A percentile compares a stretch with the other conserved stretches of the same genome.
Evolutionary conservation across 2,888 invertebrate genomes (phyloP).

Genomic region (Eulithis testata): DNA sequence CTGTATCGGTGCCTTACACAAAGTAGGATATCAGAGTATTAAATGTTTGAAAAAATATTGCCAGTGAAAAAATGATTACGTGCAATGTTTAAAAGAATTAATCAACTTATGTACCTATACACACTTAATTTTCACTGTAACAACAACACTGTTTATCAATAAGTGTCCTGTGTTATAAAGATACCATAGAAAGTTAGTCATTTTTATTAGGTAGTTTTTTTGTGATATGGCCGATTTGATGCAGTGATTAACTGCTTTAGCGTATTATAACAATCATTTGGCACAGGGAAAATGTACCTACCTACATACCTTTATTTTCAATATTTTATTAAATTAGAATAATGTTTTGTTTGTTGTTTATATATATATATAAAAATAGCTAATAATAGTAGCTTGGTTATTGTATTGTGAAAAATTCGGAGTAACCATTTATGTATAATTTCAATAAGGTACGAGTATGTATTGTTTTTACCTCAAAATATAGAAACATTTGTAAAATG

Average conservation of each 20-base stretch:
- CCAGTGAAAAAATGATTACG: no score
- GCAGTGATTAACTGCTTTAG: background rate
- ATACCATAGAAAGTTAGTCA: no score
- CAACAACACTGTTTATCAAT: no score
- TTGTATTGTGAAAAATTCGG: background rate
- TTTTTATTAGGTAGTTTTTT: no score
- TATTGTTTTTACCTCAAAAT: background rate
- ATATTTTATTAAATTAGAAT: conserved; percentile 8
- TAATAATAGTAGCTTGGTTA: no score
- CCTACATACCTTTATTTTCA: background rate
- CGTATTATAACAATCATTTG: background rate
- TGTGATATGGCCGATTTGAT: no score
- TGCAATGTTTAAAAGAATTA: no score
- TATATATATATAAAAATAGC: background rate
- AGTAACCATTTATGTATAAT: background rate
- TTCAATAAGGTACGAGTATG: background rate
- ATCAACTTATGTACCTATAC: no score
- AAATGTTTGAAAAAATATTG: background rate
- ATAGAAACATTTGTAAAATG: background rate
- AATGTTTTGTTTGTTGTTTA: conserved; percentile 8
- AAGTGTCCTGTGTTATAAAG: no score
- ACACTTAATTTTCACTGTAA: no score
- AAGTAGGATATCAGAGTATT: background rate
- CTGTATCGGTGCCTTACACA: background rate
- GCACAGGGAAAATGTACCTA: conserved; percentile 3